phyloP scores from a whole-genome alignment of 2,888 invertebrate species.

The Drosophila tripunctata region DNA sequence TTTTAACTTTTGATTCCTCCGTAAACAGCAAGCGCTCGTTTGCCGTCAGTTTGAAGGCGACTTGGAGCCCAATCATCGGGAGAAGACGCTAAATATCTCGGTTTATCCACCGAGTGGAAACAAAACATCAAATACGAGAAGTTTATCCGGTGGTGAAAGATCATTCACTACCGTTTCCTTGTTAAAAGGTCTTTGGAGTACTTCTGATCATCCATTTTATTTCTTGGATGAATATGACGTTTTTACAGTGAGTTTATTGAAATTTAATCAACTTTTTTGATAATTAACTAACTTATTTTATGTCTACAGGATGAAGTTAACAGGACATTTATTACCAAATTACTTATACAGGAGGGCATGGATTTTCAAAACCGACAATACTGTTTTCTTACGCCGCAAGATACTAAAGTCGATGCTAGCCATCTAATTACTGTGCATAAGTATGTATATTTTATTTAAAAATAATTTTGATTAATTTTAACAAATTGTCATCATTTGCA shows the following conservation, averaged over 20 bases:
- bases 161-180: constrained; percentile 98
- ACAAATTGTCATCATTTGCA: too few species aligned
- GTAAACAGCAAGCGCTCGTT: constrained; percentile 75
- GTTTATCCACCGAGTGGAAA: constrained; percentile 85
- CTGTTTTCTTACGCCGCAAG: constrained; percentile 95
- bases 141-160: constrained; percentile 97
- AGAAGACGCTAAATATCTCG: constrained; percentile 82
- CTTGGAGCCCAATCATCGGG: constrained; percentile 69
- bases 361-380: constrained; percentile 90
- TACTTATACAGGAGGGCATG: constrained; percentile 90
- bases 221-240: constrained; percentile 98
- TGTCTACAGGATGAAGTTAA: constrained; percentile 60
- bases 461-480: neutral
- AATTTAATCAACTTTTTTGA: neutral
- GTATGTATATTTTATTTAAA: constrained; percentile 83
- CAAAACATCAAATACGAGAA: constrained; percentile 85
- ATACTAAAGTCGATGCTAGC: constrained; percentile 86
- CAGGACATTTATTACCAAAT: constrained; percentile 76
- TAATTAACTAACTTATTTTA: neutral
- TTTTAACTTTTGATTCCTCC: neutral
- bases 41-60: constrained; percentile 79
- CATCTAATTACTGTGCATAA: constrained; percentile 86
- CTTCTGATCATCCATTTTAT: constrained; percentile 95
- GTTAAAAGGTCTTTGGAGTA: constrained; percentile 96
- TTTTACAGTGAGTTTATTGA: constrained; percentile 90